A percentile compares a stretch with the other conserved stretches of the same genome.
phyloP scores from a whole-genome alignment of 2,797 vertebrate species.

The Rhynchonycteris naso region DNA sequence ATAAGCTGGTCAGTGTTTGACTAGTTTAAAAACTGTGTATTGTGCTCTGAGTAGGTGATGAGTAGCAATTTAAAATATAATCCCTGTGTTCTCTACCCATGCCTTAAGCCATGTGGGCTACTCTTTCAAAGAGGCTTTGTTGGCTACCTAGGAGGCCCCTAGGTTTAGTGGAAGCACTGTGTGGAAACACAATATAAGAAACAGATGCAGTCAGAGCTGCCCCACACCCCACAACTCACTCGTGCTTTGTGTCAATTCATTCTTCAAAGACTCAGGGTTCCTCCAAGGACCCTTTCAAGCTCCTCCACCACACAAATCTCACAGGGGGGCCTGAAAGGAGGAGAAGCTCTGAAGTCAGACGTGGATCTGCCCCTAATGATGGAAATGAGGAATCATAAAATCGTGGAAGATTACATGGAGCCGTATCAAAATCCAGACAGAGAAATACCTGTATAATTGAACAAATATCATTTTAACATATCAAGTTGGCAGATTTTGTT shows the following conservation, averaged over 20 bases:
- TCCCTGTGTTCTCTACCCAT: background rate
- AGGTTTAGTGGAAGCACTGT: background rate
- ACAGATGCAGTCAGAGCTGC: background rate
- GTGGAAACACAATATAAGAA: background rate
- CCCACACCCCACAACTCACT: background rate
- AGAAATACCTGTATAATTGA: background rate
- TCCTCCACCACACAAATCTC: background rate
- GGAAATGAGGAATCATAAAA: background rate
- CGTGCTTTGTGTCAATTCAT: background rate
- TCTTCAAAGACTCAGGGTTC: background rate
- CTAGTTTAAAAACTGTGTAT: conserved; percentile 29
- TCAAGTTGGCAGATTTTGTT: background rate
- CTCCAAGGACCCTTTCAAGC: background rate
- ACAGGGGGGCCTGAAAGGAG: background rate
- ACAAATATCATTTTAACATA: background rate
- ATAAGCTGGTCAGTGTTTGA: background rate
- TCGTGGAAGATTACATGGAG: background rate
- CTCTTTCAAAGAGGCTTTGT: background rate
- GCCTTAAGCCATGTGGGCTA: background rate
- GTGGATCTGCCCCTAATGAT: background rate
- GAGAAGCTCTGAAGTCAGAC: background rate
- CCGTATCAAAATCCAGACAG: background rate
- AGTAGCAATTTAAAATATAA: conserved; percentile 1
- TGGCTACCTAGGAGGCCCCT: background rate
- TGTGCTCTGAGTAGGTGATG: background rate